Percentiles rank a stretch among this genome's conserved stretches.
phyloP scores from a whole-genome alignment of 2,113 vertebrate species.

The Perca flavescens region DNA sequence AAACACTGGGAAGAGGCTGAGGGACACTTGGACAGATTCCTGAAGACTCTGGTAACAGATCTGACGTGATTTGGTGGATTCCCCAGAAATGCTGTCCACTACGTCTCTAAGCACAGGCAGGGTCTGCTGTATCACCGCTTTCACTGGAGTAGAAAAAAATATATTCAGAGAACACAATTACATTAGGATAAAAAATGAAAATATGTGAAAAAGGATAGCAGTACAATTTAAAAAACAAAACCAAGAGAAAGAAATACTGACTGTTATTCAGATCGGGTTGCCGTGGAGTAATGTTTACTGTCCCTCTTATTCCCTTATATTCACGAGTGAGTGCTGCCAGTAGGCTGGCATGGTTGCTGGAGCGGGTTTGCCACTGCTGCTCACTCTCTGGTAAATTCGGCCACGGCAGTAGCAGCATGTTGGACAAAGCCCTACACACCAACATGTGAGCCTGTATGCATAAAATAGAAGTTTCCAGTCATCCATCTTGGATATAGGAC shows the following conservation, averaged over 20 bases:
- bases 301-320: constrained; percentile 90
- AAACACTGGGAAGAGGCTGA: constrained; percentile 95
- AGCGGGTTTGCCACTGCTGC: constrained; percentile 96
- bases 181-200: neutral
- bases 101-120: constrained; percentile 94
- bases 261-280: constrained; percentile 89
- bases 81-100: constrained; percentile 94
- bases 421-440: constrained; percentile 94
- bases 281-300: constrained; percentile 84
- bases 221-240: neutral
- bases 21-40: constrained; percentile 97
- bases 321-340: constrained; percentile 91
- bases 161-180: neutral
- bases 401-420: constrained; percentile 94
- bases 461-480: neutral
- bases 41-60: constrained; percentile 98
- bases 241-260: constrained; percentile 79
- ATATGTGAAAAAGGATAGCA: neutral
- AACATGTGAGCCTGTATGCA: constrained; percentile 90
- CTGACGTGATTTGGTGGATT: constrained; percentile 97
- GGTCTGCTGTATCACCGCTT: constrained; percentile 93
- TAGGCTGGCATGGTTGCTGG: constrained; percentile 91
- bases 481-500: neutral
- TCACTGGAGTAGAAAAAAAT: constrained; percentile 84
- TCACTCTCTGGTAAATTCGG: constrained; percentile 93